Evolutionary conservation across 2,113 vertebrate species (phyloP), one percentile per base, ranked within the genome.

Genomic region (Corythornis cristatus): DNA sequence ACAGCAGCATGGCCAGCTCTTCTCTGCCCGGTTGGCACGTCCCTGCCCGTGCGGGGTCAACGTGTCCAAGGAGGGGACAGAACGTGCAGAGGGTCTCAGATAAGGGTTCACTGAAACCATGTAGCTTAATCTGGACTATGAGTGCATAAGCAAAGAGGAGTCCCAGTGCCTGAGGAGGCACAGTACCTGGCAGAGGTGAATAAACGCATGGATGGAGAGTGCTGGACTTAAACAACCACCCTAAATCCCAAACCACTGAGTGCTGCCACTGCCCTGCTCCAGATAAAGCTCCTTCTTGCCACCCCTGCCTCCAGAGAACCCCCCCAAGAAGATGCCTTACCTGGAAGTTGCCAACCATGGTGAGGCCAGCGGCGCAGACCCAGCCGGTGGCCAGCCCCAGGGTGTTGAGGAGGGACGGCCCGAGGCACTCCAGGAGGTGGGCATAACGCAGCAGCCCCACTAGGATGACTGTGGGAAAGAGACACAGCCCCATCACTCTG

Each of bases 261-360:
- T 25, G 48, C 26, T 50, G 58, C 26, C 23, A 33, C 22, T 14
- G 8, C 35, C 45, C 48, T 0, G 1, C 50, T 51, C 18, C 78
- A 67, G 66, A 21, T 50, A 42, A 45, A 23, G 22, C 7, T 22
- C 42, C 17, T 26, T 50, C 26, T 43, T 14, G 4, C 3, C 7
- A 6, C 12, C 2, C 14, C 12, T 8, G 16, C 25, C 12, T 8
- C 16, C 0, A 0, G 13, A 15, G 11, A 14, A 48, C 21, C 46
- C 17, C 15, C 16, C 3, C 2, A 0, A 79, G 58, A 50, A 73
- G 20, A 43, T 1, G 22, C 31, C 68, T 90, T 97, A 99, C 98
- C 98, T 99, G 98, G 89, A 99, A 99, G 96, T 98, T 98, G 90
- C 98, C 98, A 51, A 99, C 98, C 96, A 98, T 98, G 91, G 98